A percentile compares a stretch with the other conserved stretches of the same genome.
phyloP scores from a whole-genome alignment of 2,113 vertebrate genomes.

The Oophaga pumilio region DNA sequence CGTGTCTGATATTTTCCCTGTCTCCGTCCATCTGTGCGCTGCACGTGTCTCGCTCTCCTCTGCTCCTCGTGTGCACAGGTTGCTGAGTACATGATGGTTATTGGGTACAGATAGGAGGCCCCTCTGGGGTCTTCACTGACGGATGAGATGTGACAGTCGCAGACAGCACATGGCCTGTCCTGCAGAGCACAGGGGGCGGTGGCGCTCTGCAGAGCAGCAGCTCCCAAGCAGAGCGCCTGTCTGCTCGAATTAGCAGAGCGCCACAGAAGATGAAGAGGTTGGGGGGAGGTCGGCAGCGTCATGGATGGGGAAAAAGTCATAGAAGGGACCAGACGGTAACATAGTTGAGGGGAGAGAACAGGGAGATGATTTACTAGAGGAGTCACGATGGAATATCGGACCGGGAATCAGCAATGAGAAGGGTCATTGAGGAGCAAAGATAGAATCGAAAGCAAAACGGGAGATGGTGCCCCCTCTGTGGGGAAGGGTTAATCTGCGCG shows the following conservation, averaged over 20 bases:
- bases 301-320: neutral
- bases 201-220: constrained; percentile 37
- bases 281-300: neutral
- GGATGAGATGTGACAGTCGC: constrained; percentile 52
- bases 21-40: neutral
- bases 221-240: constrained; percentile 47
- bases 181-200: constrained; percentile 2
- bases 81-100: constrained; percentile 46
- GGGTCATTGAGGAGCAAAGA: too few species aligned
- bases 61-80: constrained; percentile 20
- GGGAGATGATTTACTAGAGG: neutral
- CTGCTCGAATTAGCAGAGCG: constrained; percentile 44
- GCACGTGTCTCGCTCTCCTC: neutral
- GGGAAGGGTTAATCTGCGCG: neutral
- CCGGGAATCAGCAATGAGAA: neutral
- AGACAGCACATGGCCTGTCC: neutral
- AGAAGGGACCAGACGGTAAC: neutral
- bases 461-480: too few species aligned
- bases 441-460: too few species aligned
- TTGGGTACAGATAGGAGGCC: constrained; percentile 31
- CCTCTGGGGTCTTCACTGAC: constrained; percentile 36
- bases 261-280: neutral
- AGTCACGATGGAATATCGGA: neutral
- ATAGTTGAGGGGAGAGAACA: constrained; percentile 8
- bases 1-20: neutral